Evolutionary conservation across 2,888 invertebrate genomes (phyloP), one percentile per base, ranked within the genome.

Genomic region (Heteromyza rotundicornis): DNA sequence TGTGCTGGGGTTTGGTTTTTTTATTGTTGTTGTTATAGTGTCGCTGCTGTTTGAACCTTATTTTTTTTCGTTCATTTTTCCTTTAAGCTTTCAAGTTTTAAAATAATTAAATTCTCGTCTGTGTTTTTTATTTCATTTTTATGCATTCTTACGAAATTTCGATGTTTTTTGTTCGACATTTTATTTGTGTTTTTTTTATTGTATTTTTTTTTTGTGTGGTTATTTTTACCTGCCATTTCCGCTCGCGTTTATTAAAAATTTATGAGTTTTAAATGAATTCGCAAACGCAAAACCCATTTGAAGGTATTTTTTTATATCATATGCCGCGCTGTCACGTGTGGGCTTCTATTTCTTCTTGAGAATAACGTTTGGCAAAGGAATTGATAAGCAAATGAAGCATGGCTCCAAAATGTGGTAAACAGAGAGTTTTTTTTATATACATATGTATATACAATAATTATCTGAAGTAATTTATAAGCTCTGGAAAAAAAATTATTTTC

Each of bases 61-160:
- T 2, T 35, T 47, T 44, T 23, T 49, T 27, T 47, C 27, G 2
- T 23, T 19, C 56, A n/a, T n/a, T 56, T 47, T 56, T 61, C 58
- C 47, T 63, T 66, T 44, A 63, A 19, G 7, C 70, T 66, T 64
- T 61, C 32, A 47, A 51, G 22, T 27, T 27, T 53, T 19, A n/a
- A 60, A 59, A 62, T 62, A 65, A 63, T 65, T 63, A 63, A 61
- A 63, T 62, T 68, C 65, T 60, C 66, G 63, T 66, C 63, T n/a
- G n/a, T n/a, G n/a, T n/a, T 68, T 73, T 68, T 70, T 73, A 70
- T 69, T 69, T 68, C 67, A 65, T 56, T 64, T 67, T 64, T 67
- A 64, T 66, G 62, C 63, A 59, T 67, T 68, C 60, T 62, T 58
- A 55, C 52, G 59, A 64, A n/a, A 60, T 60, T 64, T 68, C 65